Percentiles rank a stretch among this genome's conserved stretches.
phyloP scores from a whole-genome alignment of 1,140 invertebrate species.

The Hylaeus anthracinus region DNA sequence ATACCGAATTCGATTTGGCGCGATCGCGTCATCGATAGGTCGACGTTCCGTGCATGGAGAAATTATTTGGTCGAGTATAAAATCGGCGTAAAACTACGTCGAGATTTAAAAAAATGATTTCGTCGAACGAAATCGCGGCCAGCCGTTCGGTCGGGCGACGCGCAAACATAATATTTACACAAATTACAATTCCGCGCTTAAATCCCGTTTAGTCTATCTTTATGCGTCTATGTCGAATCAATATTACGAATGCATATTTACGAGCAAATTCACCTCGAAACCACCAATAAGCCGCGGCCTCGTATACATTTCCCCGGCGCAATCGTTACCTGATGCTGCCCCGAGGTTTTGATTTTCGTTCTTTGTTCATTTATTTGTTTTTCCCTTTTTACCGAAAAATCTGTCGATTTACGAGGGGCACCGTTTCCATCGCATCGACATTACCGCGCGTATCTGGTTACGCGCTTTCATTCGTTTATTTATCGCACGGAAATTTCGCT shows the following conservation, averaged over 20 bases:
- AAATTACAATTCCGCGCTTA: slow-evolving; percentile 63
- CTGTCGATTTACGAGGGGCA: slow-evolving; percentile 74
- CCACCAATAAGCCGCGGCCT: slow-evolving; percentile 65
- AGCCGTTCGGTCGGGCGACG: background rate
- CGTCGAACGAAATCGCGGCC: slow-evolving; percentile 6
- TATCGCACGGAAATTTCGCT: slow-evolving; percentile 78
- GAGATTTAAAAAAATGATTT: slow-evolving; percentile 57
- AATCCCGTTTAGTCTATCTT: slow-evolving; percentile 67
- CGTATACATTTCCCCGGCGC: slow-evolving; percentile 62
- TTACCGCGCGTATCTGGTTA: slow-evolving; percentile 75
- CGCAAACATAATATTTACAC: slow-evolving; percentile 63
- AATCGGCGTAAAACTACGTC: slow-evolving; percentile 29
- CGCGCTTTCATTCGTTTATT: slow-evolving; percentile 72
- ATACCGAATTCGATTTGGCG: background rate
- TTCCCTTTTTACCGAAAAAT: slow-evolving; percentile 66
- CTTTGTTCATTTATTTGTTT: slow-evolving; percentile 65
- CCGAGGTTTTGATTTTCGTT: slow-evolving; percentile 66
- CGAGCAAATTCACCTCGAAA: slow-evolving; percentile 63
- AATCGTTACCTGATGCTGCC: slow-evolving; percentile 52
- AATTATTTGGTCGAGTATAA: slow-evolving; percentile 8
- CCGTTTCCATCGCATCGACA: slow-evolving; percentile 76
- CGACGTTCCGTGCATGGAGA: background rate
- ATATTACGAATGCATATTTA: slow-evolving; percentile 66
- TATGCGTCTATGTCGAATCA: slow-evolving; percentile 67
- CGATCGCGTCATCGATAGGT: background rate